A percentile compares a stretch with the other conserved stretches of the same genome.
Conservation (phyloP, 2,113 vertebrate species). For the Argyrosomus japonicus region DNA sequence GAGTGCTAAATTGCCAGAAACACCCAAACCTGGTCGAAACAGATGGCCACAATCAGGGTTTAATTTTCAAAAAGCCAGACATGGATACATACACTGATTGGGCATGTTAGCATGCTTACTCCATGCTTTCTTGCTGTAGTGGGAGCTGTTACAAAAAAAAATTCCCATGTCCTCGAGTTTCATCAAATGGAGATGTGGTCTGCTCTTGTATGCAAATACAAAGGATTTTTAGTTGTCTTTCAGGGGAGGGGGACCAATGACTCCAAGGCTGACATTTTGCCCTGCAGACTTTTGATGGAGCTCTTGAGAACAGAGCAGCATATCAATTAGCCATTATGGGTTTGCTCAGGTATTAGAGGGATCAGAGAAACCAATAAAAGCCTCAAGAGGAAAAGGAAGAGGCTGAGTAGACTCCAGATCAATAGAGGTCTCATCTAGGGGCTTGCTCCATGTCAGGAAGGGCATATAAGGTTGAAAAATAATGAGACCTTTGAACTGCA, state of each 20-base stretch:
- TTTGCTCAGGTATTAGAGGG: constrained; percentile 81
- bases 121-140: constrained; percentile 8
- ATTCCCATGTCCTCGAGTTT: constrained; percentile 37
- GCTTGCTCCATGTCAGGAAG: constrained; percentile 45
- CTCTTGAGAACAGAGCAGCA: constrained; percentile 74
- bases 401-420: constrained; percentile 63
- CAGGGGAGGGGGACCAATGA: constrained; percentile 22
- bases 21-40: constrained; percentile 67
- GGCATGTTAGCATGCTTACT: constrained; percentile 8
- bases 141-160: constrained; percentile 26
- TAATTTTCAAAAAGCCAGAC: constrained; percentile 64
- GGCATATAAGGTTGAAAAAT: constrained; percentile 47
- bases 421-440: constrained; percentile 58
- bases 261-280: constrained; percentile 72
- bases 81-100: constrained; percentile 61
- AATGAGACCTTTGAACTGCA: constrained; percentile 67
- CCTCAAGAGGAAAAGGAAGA: constrained; percentile 57
- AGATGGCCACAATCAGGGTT: constrained; percentile 72
- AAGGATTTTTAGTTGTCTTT: constrained; percentile 48
- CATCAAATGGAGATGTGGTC: constrained; percentile 45
- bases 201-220: constrained; percentile 53
- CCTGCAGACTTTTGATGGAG: constrained; percentile 67
- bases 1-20: constrained; percentile 60
- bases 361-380: constrained; percentile 78
- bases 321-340: constrained; percentile 83